Evolutionary conservation across 2,888 invertebrate species (phyloP).

Genomic region (Dromius quadrimaculatus): DNA sequence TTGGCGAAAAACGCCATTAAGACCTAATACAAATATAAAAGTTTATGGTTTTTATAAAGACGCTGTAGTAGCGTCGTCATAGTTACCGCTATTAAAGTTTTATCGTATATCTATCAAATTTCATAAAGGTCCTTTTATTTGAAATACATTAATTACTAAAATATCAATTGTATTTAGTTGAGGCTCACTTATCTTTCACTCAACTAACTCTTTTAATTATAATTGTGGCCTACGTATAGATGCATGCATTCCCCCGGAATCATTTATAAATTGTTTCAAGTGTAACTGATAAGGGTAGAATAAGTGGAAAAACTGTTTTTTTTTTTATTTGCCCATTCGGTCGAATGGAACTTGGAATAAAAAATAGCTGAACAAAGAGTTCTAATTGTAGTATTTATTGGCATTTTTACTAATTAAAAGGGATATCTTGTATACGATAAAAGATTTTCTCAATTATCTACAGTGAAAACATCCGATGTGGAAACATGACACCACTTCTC

Average conservation of each 20-base stretch:
- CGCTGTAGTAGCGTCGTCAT: slow-evolving; percentile 6
- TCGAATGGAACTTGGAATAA: no score
- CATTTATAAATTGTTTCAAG: no score
- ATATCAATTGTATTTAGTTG: neutral
- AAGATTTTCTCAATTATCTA: slow-evolving; percentile 26
- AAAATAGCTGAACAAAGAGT: no score
- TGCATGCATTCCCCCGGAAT: no score
- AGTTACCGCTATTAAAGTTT: slow-evolving; percentile 23
- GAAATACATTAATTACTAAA: neutral
- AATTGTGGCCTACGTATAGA: no score
- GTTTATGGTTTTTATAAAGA: slow-evolving; percentile 14
- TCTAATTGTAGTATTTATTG: neutral
- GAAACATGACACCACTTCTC: slow-evolving; percentile 17
- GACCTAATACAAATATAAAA: neutral
- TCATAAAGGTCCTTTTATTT: neutral
- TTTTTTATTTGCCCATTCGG: no score
- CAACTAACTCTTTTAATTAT: no score
- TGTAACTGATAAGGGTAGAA: no score
- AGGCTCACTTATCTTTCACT: no score
- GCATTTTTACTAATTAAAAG: slow-evolving; percentile 9
- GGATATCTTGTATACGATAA: neutral
- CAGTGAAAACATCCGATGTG: slow-evolving; percentile 9
- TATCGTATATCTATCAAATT: slow-evolving; percentile 16
- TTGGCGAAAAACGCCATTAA: neutral
- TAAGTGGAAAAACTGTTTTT: no score